phyloP scores from a whole-genome alignment of 2,888 invertebrate species.

The Melanophora roralis region DNA sequence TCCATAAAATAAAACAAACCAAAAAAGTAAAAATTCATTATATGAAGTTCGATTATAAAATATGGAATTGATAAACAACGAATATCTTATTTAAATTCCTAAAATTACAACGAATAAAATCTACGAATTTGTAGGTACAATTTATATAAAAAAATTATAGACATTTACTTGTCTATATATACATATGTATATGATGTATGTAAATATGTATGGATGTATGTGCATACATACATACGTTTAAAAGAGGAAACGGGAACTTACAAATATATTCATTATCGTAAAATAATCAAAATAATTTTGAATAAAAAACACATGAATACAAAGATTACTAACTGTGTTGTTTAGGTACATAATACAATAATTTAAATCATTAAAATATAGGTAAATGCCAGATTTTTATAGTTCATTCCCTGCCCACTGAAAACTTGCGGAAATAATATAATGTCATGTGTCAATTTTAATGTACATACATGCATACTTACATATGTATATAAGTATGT shows the following conservation, averaged over 20 bases:
- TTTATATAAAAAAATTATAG: not conserved
- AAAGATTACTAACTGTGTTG: no score
- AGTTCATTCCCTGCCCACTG: conserved; percentile 3
- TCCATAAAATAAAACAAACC: conserved; percentile 33
- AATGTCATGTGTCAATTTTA: conserved; percentile 44
- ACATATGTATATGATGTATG: not conserved
- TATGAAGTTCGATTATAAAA: not conserved
- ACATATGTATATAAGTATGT: not conserved
- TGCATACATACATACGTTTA: no score
- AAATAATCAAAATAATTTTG: not conserved
- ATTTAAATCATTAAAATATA: no score
- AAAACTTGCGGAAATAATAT: not conserved
- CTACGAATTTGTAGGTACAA: conserved; percentile 16
- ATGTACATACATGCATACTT: not conserved
- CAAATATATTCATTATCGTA: not conserved
- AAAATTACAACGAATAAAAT: conserved; percentile 35
- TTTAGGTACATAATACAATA: no score
- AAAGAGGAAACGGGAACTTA: not conserved
- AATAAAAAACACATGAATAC: not conserved
- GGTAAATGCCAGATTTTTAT: no score
- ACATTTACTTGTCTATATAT: not conserved
- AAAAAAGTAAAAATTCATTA: conserved; percentile 12
- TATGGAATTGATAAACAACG: conserved; percentile 48
- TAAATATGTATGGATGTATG: no score
- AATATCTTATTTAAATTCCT: conserved; percentile 24